Evolutionary conservation across 2,888 invertebrate species (phyloP).

Genomic region (Vesta saturnalis): DNA sequence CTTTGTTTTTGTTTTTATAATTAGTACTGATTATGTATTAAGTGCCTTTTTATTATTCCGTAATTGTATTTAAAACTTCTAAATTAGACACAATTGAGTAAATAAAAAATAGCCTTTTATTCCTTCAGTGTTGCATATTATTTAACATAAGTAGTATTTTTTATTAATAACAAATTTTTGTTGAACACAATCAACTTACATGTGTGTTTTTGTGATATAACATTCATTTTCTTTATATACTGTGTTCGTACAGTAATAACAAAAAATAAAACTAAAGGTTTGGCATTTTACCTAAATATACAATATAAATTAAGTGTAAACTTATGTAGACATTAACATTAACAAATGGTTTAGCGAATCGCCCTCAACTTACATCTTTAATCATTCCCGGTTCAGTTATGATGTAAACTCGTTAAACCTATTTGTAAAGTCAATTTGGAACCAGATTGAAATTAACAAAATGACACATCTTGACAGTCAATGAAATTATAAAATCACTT

Average conservation of each 20-base stretch:
- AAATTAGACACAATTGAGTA: slow-evolving; percentile 31
- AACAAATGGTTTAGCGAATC: slow-evolving; percentile 20
- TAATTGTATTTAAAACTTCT: slow-evolving; percentile 31
- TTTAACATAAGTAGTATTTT: slow-evolving; percentile 24
- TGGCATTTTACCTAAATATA: slow-evolving; percentile 12
- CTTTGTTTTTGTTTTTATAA: slow-evolving; percentile 31
- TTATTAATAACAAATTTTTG: background rate
- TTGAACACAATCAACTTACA: background rate
- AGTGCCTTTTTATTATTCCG: slow-evolving; percentile 40
- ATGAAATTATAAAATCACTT: slow-evolving; percentile 71
- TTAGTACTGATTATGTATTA: slow-evolving; percentile 40
- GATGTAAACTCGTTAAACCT: slow-evolving; percentile 8
- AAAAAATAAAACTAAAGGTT: background rate
- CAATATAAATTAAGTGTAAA: slow-evolving; percentile 26
- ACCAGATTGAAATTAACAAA: slow-evolving; percentile 27
- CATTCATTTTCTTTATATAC: background rate
- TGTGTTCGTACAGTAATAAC: slow-evolving; percentile 12
- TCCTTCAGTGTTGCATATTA: slow-evolving; percentile 22
- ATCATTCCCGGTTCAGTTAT: no score
- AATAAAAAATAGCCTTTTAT: slow-evolving; percentile 37
- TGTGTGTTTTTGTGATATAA: background rate
- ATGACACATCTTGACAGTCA: slow-evolving; percentile 30
- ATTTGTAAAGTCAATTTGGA: slow-evolving; percentile 23
- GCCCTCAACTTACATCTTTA: slow-evolving; percentile 18
- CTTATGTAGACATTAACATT: slow-evolving; percentile 19